A percentile compares a stretch with the other conserved stretches of the same genome.
Conservation (phyloP, 2,888 invertebrate species). For the Campoplex nolae region DNA sequence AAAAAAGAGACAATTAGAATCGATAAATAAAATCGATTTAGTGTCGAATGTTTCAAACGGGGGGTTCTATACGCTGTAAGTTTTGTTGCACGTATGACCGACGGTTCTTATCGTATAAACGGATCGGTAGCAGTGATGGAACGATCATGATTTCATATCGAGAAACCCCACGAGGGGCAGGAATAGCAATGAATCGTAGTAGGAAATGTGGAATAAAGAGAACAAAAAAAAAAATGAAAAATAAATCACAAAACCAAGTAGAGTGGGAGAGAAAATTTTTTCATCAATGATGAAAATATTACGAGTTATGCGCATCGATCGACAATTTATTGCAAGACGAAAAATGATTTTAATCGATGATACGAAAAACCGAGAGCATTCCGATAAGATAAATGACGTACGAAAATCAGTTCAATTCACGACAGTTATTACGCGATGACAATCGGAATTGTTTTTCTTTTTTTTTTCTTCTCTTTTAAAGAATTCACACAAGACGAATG, state of each 20-base stretch:
- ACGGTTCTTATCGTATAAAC: background rate
- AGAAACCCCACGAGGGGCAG: background rate
- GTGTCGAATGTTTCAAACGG: background rate
- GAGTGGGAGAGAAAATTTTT: background rate
- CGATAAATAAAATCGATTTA: background rate
- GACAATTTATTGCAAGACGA: background rate
- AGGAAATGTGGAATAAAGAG: background rate
- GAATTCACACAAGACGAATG: background rate
- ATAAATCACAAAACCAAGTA: background rate
- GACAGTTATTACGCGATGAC: background rate
- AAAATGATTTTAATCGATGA: background rate
- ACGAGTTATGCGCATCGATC: background rate
- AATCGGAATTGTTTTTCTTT: background rate
- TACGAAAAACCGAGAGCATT: background rate
- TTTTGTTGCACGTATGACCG: background rate
- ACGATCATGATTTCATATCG: constrained; percentile 6
- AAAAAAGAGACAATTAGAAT: background rate
- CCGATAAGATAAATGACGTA: constrained; percentile 1
- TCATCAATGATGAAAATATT: background rate
- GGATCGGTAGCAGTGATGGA: background rate
- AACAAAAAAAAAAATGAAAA: background rate
- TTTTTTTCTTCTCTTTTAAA: background rate
- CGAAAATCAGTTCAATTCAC: background rate
- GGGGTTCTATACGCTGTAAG: background rate
- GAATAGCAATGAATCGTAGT: background rate